Base-by-base conservation (phyloP, 2,797 vertebrate species). In the Morus bassanus region DNA sequence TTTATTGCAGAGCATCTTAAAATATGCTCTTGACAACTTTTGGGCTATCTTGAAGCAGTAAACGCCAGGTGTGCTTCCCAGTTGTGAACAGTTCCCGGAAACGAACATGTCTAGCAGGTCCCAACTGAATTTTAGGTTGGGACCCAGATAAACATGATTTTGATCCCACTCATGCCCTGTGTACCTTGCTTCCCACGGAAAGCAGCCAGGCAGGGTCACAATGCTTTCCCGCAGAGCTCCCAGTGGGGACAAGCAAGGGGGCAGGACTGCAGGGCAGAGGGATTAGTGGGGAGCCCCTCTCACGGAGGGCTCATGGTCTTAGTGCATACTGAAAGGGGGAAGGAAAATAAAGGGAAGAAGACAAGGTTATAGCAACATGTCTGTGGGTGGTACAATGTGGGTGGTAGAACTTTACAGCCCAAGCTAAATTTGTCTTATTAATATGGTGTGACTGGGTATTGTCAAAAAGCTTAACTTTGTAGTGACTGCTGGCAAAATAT, bases 401-500 rank as follows among this genome's bases (percentile, higher is more conserved):
- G 92, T 92, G 93, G 92, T 51, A 75, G 78, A 91, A 89, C 35
- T 61, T 91, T 24, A 31, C 11, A 77, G 25, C 35, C 21, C 45
- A 67, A 46, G 64, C 23, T 85, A 85, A 77, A 72, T 94, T 94
- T 92, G 91, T 85, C 78, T 89, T 56, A 37, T 80, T 87, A 94
- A 63, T 28, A 33, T 69, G 24, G 18, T 78, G 50, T 69, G 91
- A 91, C 65, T 91, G 89, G 46, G 15, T 85, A 89, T 81, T 93
- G 91, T 94, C 78, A 94, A 89, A 93, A 75, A 77, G 43, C 33
- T 88, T 61, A 75, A 89, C 60, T 89, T 96, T 28, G 33, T 30
- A 83, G 23, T n/a, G 39, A 75, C 56, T 91, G 60, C 46, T 93
- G 77, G 82, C 57, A 95, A 92, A 96, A 91, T 68, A 84, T 79